Conservation (phyloP, 2,113 vertebrate genomes). For the Circaetus cinerascens region DNA sequence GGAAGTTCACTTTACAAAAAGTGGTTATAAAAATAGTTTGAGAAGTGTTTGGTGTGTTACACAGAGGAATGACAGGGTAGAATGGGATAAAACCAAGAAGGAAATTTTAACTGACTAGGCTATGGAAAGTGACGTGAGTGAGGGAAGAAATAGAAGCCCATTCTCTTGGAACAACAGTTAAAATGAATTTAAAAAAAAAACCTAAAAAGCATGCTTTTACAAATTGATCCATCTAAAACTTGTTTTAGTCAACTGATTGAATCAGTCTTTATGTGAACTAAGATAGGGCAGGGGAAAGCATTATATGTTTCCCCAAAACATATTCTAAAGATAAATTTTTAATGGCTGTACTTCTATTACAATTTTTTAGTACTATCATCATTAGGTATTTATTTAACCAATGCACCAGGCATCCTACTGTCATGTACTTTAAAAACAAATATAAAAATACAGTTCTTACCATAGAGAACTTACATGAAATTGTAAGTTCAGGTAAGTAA, state of each 20-base stretch:
- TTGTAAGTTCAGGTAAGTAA: not conserved
- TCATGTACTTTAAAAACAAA: not conserved
- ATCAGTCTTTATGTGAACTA: not conserved
- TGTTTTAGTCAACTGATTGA: not conserved
- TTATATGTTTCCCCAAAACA: not conserved
- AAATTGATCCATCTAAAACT: not conserved
- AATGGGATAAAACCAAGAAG: not conserved
- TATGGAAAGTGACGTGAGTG: not conserved
- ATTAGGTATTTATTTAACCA: not conserved
- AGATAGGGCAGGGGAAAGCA: not conserved
- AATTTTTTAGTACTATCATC: not conserved
- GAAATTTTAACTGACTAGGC: not conserved
- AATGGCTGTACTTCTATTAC: not conserved
- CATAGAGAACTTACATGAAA: not conserved
- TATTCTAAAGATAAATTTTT: not conserved
- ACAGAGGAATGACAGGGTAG: not conserved
- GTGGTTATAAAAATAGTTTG: not conserved
- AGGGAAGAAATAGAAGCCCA: not conserved
- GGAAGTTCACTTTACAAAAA: not conserved
- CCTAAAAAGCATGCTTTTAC: not conserved
- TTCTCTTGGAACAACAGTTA: not conserved
- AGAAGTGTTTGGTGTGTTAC: not conserved
- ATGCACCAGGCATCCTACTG: not conserved
- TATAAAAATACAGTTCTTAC: not conserved
- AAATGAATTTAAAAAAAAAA: not conserved